Percentiles rank a stretch among this genome's conserved stretches.
These are phyloP conservation scores for Agrilus mali DNA, from an alignment of 2,888 invertebrate species.

Conservation along the genomic window DNA sequence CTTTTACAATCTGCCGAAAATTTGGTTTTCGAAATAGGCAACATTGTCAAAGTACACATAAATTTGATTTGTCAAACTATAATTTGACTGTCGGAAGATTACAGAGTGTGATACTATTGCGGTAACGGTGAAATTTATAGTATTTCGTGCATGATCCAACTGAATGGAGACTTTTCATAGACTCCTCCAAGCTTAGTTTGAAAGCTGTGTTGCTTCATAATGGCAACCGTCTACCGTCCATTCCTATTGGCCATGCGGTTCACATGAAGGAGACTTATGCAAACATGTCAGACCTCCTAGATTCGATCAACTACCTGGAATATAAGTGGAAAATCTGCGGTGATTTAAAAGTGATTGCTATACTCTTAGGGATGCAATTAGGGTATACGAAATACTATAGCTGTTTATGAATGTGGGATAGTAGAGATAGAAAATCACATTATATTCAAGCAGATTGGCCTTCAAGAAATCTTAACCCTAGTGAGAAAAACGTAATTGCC, in stretches of 20 bases:
- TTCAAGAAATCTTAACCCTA: too few relatives aligned
- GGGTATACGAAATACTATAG: constrained; percentile 1
- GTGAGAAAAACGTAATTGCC: too few relatives aligned
- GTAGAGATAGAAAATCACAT: neutral
- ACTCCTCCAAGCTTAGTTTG: constrained; percentile 4
- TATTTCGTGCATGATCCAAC: neutral
- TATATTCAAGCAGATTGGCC: too few relatives aligned
- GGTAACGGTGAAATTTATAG: too few relatives aligned
- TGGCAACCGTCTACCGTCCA: constrained; percentile 1
- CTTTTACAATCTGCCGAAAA: too few relatives aligned
- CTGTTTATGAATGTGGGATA: neutral
- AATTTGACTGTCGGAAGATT: too few relatives aligned
- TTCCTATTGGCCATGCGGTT: constrained; percentile 2
- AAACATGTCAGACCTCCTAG: neutral
- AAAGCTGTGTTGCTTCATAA: constrained; percentile 6
- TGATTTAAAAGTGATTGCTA: constrained; percentile 3
- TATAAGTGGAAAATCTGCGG: constrained; percentile 3
- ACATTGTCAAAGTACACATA: too few relatives aligned
- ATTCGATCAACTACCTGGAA: constrained; percentile 1
- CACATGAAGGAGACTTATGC: constrained; percentile 3
- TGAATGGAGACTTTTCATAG: constrained; percentile 3
- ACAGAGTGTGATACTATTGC: too few relatives aligned
- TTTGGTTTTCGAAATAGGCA: too few relatives aligned
- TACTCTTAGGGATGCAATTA: neutral
- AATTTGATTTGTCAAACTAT: too few relatives aligned